Conservation (phyloP, 2,797 vertebrate species). For the Ctenosaura bakeri region DNA sequence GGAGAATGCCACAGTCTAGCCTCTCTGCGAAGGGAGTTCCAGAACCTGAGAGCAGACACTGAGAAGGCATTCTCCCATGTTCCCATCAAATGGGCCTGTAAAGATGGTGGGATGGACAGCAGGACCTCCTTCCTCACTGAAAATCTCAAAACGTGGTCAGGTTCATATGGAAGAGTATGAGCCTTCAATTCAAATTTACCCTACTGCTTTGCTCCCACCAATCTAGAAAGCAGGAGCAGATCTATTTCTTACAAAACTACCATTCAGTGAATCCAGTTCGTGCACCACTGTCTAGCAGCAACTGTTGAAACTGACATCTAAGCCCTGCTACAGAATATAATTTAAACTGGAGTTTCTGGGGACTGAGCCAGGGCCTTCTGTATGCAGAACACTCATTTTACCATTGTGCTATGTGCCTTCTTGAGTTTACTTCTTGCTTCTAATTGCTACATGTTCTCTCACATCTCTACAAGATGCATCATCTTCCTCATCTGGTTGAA, state of each 20-base stretch:
- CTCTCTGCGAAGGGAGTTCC: too few species aligned
- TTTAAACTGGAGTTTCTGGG: not conserved
- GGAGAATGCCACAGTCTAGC: too few species aligned
- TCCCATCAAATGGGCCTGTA: too few species aligned
- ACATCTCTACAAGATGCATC: not conserved
- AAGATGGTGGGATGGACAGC: too few species aligned
- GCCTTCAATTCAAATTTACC: not conserved
- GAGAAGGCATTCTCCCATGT: too few species aligned
- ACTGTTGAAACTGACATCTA: too few species aligned
- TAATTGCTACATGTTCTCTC: not conserved
- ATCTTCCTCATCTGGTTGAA: not conserved
- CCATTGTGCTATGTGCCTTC: not conserved
- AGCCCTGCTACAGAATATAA: not conserved
- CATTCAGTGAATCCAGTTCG: not conserved
- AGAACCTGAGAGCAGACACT: too few species aligned
- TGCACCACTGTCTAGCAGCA: not conserved
- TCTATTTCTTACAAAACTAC: not conserved
- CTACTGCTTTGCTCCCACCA: not conserved
- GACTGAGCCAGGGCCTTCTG: not conserved
- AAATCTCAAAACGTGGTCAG: too few species aligned
- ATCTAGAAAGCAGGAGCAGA: not conserved
- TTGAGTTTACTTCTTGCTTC: not conserved
- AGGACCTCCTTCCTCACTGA: too few species aligned
- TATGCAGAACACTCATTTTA: not conserved
- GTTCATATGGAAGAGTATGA: too few species aligned